These are phyloP conservation scores for Carassius auratus DNA, from an alignment of 2,113 vertebrate species.

Conservation along the genomic window DNA sequence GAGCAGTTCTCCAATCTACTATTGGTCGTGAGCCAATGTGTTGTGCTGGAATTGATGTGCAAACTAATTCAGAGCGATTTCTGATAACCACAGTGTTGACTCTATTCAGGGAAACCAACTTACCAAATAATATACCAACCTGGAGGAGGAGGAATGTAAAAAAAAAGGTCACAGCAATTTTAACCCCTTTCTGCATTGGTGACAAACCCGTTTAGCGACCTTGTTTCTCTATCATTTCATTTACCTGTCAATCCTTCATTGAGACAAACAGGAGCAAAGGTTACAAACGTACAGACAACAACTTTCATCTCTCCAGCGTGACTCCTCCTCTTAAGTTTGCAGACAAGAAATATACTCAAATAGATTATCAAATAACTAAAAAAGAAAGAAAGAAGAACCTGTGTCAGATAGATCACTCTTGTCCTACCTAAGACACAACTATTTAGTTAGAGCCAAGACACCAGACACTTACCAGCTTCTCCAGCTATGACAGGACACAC, in stretches of 20 bases:
- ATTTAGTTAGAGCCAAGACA: neutral
- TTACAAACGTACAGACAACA: neutral
- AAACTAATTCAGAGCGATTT: too few relatives aligned
- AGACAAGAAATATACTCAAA: neutral
- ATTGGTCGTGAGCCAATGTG: too few relatives aligned
- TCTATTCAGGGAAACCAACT: neutral
- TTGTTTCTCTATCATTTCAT: neutral
- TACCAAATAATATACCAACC: neutral
- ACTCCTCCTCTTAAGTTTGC: neutral
- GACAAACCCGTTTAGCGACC: neutral
- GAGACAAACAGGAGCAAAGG: neutral
- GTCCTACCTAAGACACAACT: neutral
- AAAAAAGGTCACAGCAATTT: neutral
- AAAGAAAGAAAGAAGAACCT: neutral
- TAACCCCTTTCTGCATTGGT: neutral
- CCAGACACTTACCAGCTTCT: neutral
- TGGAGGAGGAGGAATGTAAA: too few relatives aligned
- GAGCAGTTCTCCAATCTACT: too few relatives aligned
- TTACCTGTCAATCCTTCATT: neutral
- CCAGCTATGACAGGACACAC: neutral
- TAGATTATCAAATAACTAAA: neutral
- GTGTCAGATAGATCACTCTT: neutral
- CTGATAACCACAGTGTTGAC: too few relatives aligned
- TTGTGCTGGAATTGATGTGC: too few relatives aligned
- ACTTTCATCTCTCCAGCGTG: neutral